Evolutionary conservation across 2,797 vertebrate genomes (phyloP).

Genomic region (Labeo calbasu): DNA sequence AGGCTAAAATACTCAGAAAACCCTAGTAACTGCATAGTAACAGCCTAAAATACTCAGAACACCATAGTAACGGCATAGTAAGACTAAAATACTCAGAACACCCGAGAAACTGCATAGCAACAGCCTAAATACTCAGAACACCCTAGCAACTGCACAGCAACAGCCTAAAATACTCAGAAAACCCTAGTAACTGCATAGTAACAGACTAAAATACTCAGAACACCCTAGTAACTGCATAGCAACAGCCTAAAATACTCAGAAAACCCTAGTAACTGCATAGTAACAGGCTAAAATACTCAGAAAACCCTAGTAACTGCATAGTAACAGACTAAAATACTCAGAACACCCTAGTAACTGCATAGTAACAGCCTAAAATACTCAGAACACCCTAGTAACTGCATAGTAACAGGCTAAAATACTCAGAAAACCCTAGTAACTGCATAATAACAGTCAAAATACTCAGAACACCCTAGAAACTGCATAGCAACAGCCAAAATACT

Average conservation of each 20-base stretch:
- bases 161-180: neutral
- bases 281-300: neutral
- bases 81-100: neutral
- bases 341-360: neutral
- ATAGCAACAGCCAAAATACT: neutral
- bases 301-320: neutral
- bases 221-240: neutral
- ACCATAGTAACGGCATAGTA: neutral
- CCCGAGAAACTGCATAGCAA: no score
- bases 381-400: no score
- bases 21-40: neutral
- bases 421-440: no score
- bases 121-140: neutral
- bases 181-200: neutral
- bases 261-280: accelerated
- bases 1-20: neutral
- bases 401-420: neutral
- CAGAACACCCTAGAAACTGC: neutral
- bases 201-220: neutral
- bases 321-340: neutral
- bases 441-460: neutral
- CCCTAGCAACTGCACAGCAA: neutral
- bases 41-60: no score
- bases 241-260: neutral
- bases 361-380: neutral